Base-by-base conservation (phyloP, 2,113 vertebrate species). In the Sigmodon hispidus region DNA sequence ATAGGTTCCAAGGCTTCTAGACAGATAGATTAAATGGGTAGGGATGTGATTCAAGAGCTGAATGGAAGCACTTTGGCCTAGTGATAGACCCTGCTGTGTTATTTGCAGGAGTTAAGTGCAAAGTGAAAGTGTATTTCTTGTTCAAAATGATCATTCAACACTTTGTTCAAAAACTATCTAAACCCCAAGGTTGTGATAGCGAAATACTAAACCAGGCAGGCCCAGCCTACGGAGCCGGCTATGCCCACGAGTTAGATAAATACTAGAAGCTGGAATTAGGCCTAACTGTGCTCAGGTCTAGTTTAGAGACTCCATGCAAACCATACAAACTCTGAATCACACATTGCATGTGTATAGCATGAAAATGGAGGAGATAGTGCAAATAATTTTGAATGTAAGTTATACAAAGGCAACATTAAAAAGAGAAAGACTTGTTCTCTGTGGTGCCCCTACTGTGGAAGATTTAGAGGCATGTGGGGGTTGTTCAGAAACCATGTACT, bases 121-220 rank as follows among this genome's bases (percentile, higher is more conserved):
- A 89, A 87, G 65, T 26, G 50, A 84, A 93, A 95, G 92, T 86
- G 26, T 65, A 85, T 72, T 63, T 45, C 89, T 45, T 85, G 16
- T 88, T 84, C 12, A 87, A 96, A 97, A 69, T 0, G 45, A 75
- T 36, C 77, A 36, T 83, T 83, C 17, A 5, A n/a, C 65, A n/a
- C 16, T 52, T 52, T n/a, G 45, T 50, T 70, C 45, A 90, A 84
- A 91, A 95, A 61, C 48, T 19, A 85, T 48, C 70, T 57, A 81
- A 55, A 36, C 48, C 65, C 93, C 48, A 91, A 59, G 63, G 88
- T 36, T 59, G 22, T 79, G 21, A 69, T 5, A 76, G 55, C 19
- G 63, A 6, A 73, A n/a, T 13, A 65, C n/a, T 24, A 89, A 77
- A 11, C 16, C 13, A 72, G 77, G 50, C 77, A 61, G 10, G 36